phyloP scores from a whole-genome alignment of 2,113 vertebrate genomes.

The Struthidea cinerea region DNA sequence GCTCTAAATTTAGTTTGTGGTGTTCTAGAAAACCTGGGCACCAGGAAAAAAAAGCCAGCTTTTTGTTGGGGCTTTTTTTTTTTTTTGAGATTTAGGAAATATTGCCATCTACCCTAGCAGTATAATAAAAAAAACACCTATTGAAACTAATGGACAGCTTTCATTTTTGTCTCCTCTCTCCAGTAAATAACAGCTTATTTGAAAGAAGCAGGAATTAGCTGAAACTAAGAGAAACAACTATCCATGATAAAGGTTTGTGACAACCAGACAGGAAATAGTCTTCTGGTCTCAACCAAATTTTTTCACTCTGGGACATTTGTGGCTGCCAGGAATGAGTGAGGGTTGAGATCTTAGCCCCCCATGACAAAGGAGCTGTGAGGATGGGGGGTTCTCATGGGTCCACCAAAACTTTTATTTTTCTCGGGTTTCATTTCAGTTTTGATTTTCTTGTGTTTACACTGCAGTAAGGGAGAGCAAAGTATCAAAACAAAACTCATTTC shows the following conservation, averaged over 20 bases:
- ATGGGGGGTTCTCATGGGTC: background rate
- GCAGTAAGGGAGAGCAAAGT: background rate
- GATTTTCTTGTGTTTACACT: background rate
- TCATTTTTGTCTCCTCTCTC: background rate
- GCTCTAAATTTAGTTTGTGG: background rate
- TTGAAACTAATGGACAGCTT: background rate
- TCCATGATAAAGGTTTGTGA: background rate
- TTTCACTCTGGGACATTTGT: background rate
- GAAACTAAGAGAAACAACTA: background rate
- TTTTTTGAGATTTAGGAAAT: background rate
- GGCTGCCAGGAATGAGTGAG: background rate
- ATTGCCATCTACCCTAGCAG: background rate
- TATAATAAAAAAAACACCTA: background rate
- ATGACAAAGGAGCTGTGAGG: background rate
- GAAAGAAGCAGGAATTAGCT: background rate
- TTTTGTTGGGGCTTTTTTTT: too few relatives aligned
- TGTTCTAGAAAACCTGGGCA: background rate
- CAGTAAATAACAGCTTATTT: background rate
- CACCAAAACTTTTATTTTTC: background rate
- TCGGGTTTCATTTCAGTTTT: background rate
- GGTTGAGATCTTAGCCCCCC: accelerated
- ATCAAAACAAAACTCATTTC: background rate
- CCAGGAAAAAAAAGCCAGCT: background rate
- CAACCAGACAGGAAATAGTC: background rate
- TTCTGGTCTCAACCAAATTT: background rate